A percentile compares a stretch with the other conserved stretches of the same genome.
phyloP scores from a whole-genome alignment of 2,113 vertebrate species.

The Burhinus oedicnemus region DNA sequence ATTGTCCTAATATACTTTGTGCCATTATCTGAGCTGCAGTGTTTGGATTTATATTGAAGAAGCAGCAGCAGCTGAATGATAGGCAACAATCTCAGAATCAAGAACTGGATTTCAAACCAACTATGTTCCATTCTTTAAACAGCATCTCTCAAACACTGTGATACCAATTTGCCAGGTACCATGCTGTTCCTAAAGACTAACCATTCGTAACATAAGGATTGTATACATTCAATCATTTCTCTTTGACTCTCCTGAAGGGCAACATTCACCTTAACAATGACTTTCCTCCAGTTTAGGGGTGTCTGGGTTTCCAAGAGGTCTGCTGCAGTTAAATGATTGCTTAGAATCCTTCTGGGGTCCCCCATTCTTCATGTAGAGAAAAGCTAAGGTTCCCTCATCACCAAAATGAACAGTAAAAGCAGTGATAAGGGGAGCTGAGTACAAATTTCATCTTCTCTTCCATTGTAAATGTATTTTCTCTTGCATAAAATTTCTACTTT shows the following conservation, averaged over 20 bases:
- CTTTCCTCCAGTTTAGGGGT: neutral
- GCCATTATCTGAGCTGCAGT: neutral
- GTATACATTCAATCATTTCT: neutral
- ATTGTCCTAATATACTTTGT: neutral
- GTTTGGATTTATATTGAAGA: neutral
- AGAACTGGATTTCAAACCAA: neutral
- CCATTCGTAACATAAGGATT: neutral
- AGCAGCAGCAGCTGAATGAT: neutral
- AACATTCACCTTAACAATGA: neutral
- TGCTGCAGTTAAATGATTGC: neutral
- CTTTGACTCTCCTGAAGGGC: neutral
- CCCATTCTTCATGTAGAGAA: neutral
- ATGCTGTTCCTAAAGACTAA: neutral
- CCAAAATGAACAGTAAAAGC: neutral
- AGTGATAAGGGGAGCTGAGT: neutral
- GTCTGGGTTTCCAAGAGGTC: neutral
- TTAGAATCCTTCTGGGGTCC: neutral
- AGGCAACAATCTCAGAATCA: neutral
- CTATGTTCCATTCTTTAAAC: fast-evolving
- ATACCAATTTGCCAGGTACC: neutral
- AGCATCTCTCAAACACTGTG: neutral
- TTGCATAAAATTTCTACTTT: neutral
- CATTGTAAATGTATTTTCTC: neutral
- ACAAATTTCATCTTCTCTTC: neutral
- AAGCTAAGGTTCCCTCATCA: neutral